Evolutionary conservation across 1,140 invertebrate species (phyloP), one percentile per base, ranked within the genome.

Genomic region (Dreissena rostriformis): DNA sequence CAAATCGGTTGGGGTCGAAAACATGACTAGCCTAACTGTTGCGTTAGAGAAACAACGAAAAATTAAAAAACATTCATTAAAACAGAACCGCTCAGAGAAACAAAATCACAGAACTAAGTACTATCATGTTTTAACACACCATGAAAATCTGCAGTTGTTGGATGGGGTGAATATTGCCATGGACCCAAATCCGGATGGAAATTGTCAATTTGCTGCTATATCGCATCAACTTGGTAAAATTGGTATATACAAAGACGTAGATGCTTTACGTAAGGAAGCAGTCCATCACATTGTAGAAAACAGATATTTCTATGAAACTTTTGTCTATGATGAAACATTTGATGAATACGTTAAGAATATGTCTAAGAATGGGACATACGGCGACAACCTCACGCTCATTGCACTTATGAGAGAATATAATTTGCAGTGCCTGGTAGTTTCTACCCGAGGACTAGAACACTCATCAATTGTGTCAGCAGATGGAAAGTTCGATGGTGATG

Each of bases 361-460:
- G 70, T 72, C 22, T 15, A n/a, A 72, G 29, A 29, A 29, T 29
- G 22, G 70, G 24, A 39, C 70, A 72, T 72, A 72, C 29, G 70
- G 70, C 29, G 70, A 72, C 29, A 72, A 72, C 29, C 70, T 72
- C 29, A 72, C 70, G 70, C 29, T 72, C 22, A 24, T 72, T 72
- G 70, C 70, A 15, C 22, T 72, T 72, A 72, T 72, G 70, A n/a
- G 70, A n/a, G 70, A 72, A 49, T 72, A 72, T 49, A 72, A 72
- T 72, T 26, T 72, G 70, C 70, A 72, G 29, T 72, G 70, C 29
- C 70, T 72, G 70, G 22, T 72, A 72, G 70, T 72, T n/a, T 72
- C 22, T 72, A 17, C 70, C 22, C n/a, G n/a, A 26, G 70, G 70
- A 72, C 29, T 49, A 15, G 70, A 72, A 29, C 70, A 72, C 15